Conservation (phyloP, 1,140 invertebrate genomes). For the Mycetomoellerius zeteki region DNA sequence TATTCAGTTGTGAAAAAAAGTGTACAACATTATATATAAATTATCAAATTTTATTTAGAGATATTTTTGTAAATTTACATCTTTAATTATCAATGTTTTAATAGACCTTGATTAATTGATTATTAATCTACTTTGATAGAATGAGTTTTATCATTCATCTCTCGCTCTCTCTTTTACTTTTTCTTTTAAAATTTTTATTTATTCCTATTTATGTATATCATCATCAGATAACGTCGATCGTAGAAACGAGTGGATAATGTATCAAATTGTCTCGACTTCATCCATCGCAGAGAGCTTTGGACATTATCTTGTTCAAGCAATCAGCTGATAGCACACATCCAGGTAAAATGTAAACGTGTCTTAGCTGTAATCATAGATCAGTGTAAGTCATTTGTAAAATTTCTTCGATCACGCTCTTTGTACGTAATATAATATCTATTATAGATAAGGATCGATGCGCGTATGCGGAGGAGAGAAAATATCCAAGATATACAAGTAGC, state of each 20-base stretch:
- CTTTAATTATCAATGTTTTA: slow-evolving; percentile 19
- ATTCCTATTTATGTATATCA: neutral
- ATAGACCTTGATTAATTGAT: neutral
- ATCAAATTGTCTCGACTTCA: slow-evolving; percentile 28
- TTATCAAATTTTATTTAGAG: neutral
- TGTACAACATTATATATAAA: slow-evolving; percentile 13
- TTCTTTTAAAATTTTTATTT: neutral
- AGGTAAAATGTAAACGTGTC: slow-evolving; percentile 27
- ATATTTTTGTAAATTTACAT: neutral
- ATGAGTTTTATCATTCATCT: slow-evolving; percentile 10
- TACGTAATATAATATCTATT: neutral
- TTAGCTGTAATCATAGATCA: slow-evolving; percentile 31
- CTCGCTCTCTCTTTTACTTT: neutral
- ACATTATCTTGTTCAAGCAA: slow-evolving; percentile 32
- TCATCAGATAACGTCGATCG: neutral
- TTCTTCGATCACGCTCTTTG: neutral
- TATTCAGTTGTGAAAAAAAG: neutral
- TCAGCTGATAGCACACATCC: slow-evolving; percentile 18
- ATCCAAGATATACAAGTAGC: neutral
- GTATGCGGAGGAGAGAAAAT: neutral
- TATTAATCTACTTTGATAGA: neutral
- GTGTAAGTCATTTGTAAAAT: slow-evolving; percentile 39
- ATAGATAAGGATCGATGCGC: neutral
- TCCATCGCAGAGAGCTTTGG: neutral
- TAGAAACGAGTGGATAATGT: slow-evolving; percentile 6